Conservation (phyloP, 92 coral and sea anemone species). For the Metridium senile region DNA sequence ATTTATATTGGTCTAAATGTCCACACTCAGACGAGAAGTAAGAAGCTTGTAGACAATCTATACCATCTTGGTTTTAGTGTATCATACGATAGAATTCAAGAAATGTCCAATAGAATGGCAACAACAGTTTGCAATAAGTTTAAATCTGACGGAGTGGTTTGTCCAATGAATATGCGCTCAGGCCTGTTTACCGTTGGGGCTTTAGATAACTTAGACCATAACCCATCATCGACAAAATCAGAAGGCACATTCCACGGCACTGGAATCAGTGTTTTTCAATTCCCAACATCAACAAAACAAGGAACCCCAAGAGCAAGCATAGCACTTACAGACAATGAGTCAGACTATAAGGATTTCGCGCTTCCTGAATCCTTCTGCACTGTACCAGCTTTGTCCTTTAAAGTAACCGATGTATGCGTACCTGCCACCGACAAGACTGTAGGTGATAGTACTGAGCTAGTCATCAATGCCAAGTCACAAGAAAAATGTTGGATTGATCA, state of each 20-base stretch:
- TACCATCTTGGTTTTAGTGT: conserved; percentile 37
- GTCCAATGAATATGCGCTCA: conserved; percentile 43
- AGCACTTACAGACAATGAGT: no score
- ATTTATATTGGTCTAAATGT: conserved; percentile 14
- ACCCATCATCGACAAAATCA: conserved; percentile 36
- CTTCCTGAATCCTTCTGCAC: conserved; percentile 41
- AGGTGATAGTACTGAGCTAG: no score
- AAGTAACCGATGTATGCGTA: conserved; percentile 28
- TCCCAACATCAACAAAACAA: conserved; percentile 13
- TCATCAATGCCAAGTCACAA: no score
- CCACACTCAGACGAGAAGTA: conserved; percentile 25
- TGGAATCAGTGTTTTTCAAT: conserved; percentile 34
- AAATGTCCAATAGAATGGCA: conserved; percentile 39
- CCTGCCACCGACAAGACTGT: conserved; percentile 18
- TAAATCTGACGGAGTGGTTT: conserved; percentile 49
- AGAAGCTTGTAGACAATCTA: conserved; percentile 21
- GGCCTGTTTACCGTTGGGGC: conserved; percentile 60
- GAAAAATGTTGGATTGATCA: conserved; percentile 52
- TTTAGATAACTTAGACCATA: conserved; percentile 51
- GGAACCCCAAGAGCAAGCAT: conserved; percentile 17
- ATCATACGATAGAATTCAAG: conserved; percentile 35
- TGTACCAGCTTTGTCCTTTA: conserved; percentile 40
- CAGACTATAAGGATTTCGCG: conserved; percentile 13
- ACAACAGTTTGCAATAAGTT: conserved; percentile 43
- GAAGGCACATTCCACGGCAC: conserved; percentile 39